Conservation (phyloP, 2,888 invertebrate genomes). For the Calliscelio sp. region DNA sequence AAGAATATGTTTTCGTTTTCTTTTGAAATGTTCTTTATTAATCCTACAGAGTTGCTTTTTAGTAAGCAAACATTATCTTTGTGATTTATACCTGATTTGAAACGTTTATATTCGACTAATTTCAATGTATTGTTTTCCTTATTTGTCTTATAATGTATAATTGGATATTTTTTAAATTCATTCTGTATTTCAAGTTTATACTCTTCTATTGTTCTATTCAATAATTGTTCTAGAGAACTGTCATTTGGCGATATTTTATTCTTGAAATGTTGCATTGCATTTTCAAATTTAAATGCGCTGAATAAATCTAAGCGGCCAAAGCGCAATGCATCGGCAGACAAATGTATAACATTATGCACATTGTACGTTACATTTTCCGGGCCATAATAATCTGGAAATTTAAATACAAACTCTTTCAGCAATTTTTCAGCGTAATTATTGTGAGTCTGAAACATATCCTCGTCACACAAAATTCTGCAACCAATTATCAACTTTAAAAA, state of each 20-base stretch:
- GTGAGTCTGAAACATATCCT: constrained; percentile 35
- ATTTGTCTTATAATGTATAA: constrained; percentile 5
- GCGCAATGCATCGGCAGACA: constrained; percentile 53
- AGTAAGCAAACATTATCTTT: constrained; percentile 27
- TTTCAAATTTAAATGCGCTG: constrained; percentile 38
- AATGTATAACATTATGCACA: constrained; percentile 76
- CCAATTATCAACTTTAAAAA: constrained; percentile 74
- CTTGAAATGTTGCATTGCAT: constrained; percentile 36
- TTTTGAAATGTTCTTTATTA: constrained; percentile 10
- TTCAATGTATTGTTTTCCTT: neutral
- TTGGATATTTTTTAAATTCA: constrained; percentile 15
- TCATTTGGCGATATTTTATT: constrained; percentile 34
- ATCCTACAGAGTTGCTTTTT: constrained; percentile 16
- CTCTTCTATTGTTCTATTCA: constrained; percentile 34
- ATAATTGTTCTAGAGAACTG: constrained; percentile 25
- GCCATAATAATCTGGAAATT: constrained; percentile 69
- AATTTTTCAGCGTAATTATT: constrained; percentile 53
- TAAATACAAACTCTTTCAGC: constrained; percentile 56
- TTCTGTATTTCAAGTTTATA: constrained; percentile 1
- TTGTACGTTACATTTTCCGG: constrained; percentile 75
- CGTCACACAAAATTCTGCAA: constrained; percentile 53
- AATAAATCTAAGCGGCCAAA: constrained; percentile 34
- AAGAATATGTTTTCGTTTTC: constrained; percentile 1
- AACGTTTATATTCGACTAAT: constrained; percentile 20
- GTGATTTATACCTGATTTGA: constrained; percentile 3